Base-by-base conservation (phyloP, 2,113 vertebrate genomes). In the Grammomys dolichurus region DNA sequence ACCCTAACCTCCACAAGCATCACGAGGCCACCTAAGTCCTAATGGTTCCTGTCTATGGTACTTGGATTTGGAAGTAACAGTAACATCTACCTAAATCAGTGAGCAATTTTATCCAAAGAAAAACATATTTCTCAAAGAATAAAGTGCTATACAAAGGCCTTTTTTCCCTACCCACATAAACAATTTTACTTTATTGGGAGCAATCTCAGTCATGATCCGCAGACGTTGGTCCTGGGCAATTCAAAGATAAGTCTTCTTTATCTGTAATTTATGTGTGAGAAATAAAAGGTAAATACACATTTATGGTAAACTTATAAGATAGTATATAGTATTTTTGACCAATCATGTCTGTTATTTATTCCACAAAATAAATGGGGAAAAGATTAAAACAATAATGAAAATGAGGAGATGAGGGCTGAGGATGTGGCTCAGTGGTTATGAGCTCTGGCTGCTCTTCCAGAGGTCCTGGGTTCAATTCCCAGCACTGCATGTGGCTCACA, bases 201-300 rank as follows among this genome's bases (percentile, higher is more conserved):
- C 60, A 70, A 51, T 89, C 92, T 98, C 91, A 99, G 95, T 99
- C 99, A 10, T 99, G 99, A 95, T 99, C 99, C 93, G 98, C 99
- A 97, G 99, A 99, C 95, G 99, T 99, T 96, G 99, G 98, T 56
- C 99, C 99, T 12, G 99, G 99, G 98, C 99, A 99, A 87, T 99
- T 99, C 20, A 98, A 97, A 96, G 98, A 98, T 60, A 99, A 96
- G 95, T 99, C 99, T 82, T 99, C 99, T 92, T 99, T 98, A 98
- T 99, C 99, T 99, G 98, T 43, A 96, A 95, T 87, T 92, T 70
- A 97, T 93, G 40, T 92, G 86, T 36, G 75, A 80, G 75, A 96
- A 90, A 96, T 14, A 77, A 94, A 94, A 87, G 60, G 69, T 97
- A 65, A 97, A 73, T 82, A 76, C 3, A 69, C 93, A 4, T 75